Evolutionary conservation across 1,140 invertebrate genomes (phyloP), one percentile per base, ranked within the genome.

Genomic region (Caenorhabditis briggsae): DNA sequence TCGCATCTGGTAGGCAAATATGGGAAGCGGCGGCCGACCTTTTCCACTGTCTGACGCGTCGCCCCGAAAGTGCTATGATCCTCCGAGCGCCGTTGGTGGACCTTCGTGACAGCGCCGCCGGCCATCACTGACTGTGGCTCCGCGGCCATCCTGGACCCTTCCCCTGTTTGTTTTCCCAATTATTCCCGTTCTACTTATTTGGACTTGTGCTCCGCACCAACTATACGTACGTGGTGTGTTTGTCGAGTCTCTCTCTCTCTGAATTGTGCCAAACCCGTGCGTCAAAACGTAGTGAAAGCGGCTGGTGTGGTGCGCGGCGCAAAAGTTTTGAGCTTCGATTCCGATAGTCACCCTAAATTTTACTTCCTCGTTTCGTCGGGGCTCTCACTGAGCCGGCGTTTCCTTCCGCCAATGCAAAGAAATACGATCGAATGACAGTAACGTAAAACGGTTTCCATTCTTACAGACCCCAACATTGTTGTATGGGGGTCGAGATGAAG

Each of bases 1-100:
- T 78, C 46, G 70, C 70, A 78, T 78, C 70, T 78, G 70, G 70
- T 78, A 78, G 70, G 70, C 70, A 78, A 78, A 78, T 78, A 78
- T 18, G 70, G 70, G 53, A 33, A 33, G 33, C 33, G 33, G 33
- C 33, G 33, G 70, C 50, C 70, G 70, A 78, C 70, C 70, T 78
- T 78, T 78, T 53, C 46, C 14, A 20, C 50, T 46, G n/a, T 14
- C 70, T 46, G 14, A 50, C 20, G 23, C 20, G 70, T 46, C 70
- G 43, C 46, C 18, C 43, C 70, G 46, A 78, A 20, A 78, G 46
- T 78, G 70, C 46, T 78, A 53, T 41, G 70, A 78, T 14, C 12
- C 56, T 33, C 33, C 33, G 33, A 46, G 23, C 70, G 70, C 46
- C 46, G 70, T 50, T 78, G 46, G 70, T 78, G 70, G 70, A 46